Evolutionary conservation across 2,797 vertebrate species (phyloP).

Genomic region (Rhinatrema bivittatum): DNA sequence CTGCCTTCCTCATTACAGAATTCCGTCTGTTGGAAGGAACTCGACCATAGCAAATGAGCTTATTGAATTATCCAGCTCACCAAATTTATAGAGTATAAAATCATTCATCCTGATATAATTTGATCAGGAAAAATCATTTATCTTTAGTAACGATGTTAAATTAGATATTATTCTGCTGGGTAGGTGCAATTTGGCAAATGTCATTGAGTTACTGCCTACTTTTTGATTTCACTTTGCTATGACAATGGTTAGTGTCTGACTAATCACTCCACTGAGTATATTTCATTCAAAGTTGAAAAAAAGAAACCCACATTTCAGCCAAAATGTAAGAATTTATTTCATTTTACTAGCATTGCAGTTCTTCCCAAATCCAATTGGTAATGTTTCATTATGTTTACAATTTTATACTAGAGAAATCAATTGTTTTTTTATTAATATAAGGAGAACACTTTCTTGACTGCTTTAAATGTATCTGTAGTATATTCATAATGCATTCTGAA

Average conservation of each 20-base stretch:
- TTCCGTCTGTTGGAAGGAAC: constrained; percentile 56
- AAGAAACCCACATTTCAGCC: constrained; percentile 32
- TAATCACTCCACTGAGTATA: constrained; percentile 41
- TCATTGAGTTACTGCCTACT: constrained; percentile 43
- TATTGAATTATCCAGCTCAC: constrained; percentile 66
- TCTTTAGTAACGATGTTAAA: constrained; percentile 59
- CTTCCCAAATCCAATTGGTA: constrained; percentile 18
- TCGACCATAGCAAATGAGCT: constrained; percentile 55
- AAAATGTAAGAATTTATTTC: constrained; percentile 28
- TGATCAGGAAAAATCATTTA: constrained; percentile 62
- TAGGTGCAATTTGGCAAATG: constrained; percentile 45
- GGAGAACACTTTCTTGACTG: constrained; percentile 14
- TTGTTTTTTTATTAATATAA: constrained; percentile 25
- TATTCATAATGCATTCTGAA: too few species aligned
- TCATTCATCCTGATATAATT: constrained; percentile 67
- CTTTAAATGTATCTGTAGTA: constrained; percentile 1
- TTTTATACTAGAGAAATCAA: constrained; percentile 37
- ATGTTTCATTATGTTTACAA: constrained; percentile 27
- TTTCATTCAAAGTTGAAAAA: constrained; percentile 35
- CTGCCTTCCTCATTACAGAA: constrained; percentile 50
- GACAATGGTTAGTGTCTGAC: constrained; percentile 48
- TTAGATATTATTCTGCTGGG: constrained; percentile 51
- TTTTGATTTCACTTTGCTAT: constrained; percentile 39
- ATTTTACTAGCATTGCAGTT: constrained; percentile 18
- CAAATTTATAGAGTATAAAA: constrained; percentile 64